Base-by-base conservation (phyloP, 2,888 invertebrate genomes). In the Clistopyga incitator region DNA sequence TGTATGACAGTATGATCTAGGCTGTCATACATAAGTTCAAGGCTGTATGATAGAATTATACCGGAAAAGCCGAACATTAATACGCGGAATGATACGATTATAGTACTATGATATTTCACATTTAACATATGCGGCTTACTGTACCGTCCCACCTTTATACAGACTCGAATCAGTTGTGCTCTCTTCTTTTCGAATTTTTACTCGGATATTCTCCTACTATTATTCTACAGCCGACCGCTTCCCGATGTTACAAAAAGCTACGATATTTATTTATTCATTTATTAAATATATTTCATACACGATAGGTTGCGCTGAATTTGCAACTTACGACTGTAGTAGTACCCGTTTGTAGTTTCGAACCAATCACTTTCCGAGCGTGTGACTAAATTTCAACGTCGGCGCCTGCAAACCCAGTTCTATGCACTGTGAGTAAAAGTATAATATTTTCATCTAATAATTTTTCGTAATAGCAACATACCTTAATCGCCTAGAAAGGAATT, bases 11-110 rank as follows among this genome's bases (percentile, higher is more conserved):
- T 38, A 64, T 42, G 42, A 42, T 64, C 15, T 20, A 38, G 38
- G 34, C 38, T 64, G n/a, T n/a, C n/a, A n/a, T n/a, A n/a, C n/a
- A n/a, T n/a, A n/a, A n/a, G n/a, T n/a, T n/a, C n/a, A n/a, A n/a
- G n/a, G n/a, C n/a, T n/a, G n/a, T n/a, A n/a, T 15, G 20, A 54
- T 34, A 38, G 42, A 71, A 54, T 70, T 54, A 54, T 38, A 54
- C 34, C 6, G 34, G 20, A 25, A 70, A 34, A 54, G 52, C 29
- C 20, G 42, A 70, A 18, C 20, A 54, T 54, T 54, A 70, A 70
- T 54, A 54, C 38, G 25, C 8, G 52, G 20, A 54, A 52, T 29
- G 13, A 25, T 70, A 54, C 15, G 52, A 54, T 70, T 52, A 70
- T 20, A 38, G 52, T 11, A 8, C 34, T 8, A 70, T 38, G 25